Conservation (phyloP, 2,888 invertebrate species). For the Torymus texanus region DNA sequence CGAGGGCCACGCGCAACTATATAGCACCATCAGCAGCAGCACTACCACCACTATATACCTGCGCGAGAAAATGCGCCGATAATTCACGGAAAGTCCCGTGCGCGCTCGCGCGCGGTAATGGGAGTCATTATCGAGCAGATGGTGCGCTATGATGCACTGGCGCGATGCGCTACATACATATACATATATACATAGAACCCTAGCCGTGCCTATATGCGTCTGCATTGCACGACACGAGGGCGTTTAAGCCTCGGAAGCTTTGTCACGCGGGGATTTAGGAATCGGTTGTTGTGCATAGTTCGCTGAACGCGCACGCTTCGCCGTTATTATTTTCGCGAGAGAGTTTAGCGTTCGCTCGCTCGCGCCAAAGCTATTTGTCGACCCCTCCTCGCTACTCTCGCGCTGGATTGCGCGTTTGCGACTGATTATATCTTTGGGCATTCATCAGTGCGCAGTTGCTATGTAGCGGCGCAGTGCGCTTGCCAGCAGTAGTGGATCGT, state of each 20-base stretch:
- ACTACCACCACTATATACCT: too few relatives aligned
- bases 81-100: constrained; percentile 71
- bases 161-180: constrained; percentile 18
- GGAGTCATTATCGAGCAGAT: constrained; percentile 74
- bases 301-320: neutral
- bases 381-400: neutral
- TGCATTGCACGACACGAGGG: constrained; percentile 7
- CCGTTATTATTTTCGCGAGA: constrained; percentile 27
- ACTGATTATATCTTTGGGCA: neutral
- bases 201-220: constrained; percentile 11
- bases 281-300: constrained; percentile 5
- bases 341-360: neutral
- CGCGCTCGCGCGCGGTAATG: constrained; percentile 68
- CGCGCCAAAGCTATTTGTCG: neutral
- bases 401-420: neutral
- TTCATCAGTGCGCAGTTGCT: neutral
- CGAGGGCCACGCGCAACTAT: too few relatives aligned
- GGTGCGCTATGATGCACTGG: constrained; percentile 74
- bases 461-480: neutral
- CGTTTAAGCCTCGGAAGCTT: constrained; percentile 24
- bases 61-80: constrained; percentile 69
- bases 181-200: too few relatives aligned
- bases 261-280: constrained; percentile 44
- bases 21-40: too few relatives aligned
- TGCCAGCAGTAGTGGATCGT: too few relatives aligned